Evolutionary conservation across 2,888 invertebrate species (phyloP).

Genomic region (Clunio marinus): DNA sequence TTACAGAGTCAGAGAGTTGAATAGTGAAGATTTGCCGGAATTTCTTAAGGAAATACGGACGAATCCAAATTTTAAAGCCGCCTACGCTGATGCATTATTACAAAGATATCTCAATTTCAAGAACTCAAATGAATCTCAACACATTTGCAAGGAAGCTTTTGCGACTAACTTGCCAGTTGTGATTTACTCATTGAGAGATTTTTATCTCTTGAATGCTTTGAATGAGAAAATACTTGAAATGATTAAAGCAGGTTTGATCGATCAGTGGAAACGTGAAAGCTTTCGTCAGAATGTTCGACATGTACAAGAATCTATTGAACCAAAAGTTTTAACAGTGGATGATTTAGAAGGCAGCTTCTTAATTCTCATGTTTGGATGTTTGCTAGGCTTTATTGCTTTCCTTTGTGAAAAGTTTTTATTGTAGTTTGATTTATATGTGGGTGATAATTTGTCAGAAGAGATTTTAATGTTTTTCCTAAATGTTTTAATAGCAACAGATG

Average conservation of each 20-base stretch:
- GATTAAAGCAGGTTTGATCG: slow-evolving; percentile 1
- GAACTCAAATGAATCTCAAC: background rate
- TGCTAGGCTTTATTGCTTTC: background rate
- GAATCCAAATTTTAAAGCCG: background rate
- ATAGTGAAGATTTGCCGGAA: background rate
- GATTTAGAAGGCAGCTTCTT: slow-evolving; percentile 10
- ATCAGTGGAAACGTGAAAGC: background rate
- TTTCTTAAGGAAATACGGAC: background rate
- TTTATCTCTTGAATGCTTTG: background rate
- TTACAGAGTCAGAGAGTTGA: background rate
- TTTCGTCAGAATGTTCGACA: background rate
- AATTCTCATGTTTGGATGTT: background rate
- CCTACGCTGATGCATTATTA: background rate
- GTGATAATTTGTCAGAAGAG: no score
- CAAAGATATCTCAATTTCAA: background rate
- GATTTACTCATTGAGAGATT: background rate
- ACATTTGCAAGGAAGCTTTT: slow-evolving; percentile 3
- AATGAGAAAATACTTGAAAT: background rate
- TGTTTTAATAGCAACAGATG: no score
- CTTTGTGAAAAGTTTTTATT: no score
- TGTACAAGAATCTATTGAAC: background rate
- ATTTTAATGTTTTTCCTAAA: no score
- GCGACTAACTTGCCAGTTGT: background rate
- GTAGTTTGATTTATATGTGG: no score
- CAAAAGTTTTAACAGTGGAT: background rate